Evolutionary conservation across 2,888 invertebrate species (phyloP).

Genomic region (Acanthosepion pharaonis): DNA sequence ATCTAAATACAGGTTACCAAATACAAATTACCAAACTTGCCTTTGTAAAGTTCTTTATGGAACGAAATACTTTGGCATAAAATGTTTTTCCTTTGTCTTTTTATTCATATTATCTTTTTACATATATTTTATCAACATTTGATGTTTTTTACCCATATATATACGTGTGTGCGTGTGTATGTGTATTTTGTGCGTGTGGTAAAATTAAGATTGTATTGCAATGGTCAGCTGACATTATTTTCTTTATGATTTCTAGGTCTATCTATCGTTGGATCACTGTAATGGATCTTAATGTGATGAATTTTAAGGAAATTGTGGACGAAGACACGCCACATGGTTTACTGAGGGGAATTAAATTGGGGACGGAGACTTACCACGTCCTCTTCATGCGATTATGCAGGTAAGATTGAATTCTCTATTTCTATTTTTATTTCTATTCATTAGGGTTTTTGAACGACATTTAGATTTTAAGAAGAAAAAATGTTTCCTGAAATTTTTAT

Average conservation of each 20-base stretch:
- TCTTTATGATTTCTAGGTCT: constrained; percentile 61
- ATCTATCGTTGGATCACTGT: constrained; percentile 75
- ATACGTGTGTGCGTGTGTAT: constrained; percentile 42
- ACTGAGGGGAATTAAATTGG: constrained; percentile 74
- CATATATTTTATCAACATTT: neutral
- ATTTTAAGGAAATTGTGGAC: constrained; percentile 77
- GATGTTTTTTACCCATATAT: neutral
- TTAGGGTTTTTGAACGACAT: neutral
- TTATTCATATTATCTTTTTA: too few species aligned
- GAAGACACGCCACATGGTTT: constrained; percentile 74
- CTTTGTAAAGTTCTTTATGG: too few species aligned
- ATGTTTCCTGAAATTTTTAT: too few species aligned
- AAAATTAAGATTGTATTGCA: neutral
- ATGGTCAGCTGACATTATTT: neutral
- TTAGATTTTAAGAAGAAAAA: neutral
- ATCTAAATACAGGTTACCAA: too few species aligned
- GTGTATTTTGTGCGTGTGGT: neutral
- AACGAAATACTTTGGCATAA: too few species aligned
- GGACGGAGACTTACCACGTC: constrained; percentile 75
- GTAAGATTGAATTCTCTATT: constrained; percentile 55
- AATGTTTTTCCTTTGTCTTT: too few species aligned
- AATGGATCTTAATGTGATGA: constrained; percentile 74
- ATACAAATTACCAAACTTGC: too few species aligned
- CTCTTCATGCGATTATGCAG: constrained; percentile 75
- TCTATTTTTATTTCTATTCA: too few species aligned